These are phyloP conservation scores for Pyrocoelia pectoralis DNA, from an alignment of 2,888 invertebrate species.

Conservation along the genomic window DNA sequence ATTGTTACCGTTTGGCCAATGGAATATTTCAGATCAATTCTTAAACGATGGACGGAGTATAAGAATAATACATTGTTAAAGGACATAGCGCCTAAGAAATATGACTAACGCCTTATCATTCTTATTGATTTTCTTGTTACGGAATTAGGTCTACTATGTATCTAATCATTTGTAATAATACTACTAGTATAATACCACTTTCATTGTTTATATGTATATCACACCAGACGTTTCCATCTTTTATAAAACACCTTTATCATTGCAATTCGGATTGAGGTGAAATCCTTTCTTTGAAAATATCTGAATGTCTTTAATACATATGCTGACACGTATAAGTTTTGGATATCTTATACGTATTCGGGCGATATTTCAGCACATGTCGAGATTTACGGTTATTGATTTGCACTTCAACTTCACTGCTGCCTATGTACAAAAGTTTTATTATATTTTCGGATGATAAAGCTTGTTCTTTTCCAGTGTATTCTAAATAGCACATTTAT, in stretches of 20 bases:
- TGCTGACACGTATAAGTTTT: slow-evolving; percentile 4
- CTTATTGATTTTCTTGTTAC: too few species aligned
- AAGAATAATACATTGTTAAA: too few species aligned
- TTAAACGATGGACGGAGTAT: too few species aligned
- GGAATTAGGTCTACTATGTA: too few species aligned
- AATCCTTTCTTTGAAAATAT: background rate
- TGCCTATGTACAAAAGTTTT: background rate
- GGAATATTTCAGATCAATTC: too few species aligned
- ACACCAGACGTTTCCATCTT: background rate
- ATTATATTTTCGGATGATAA: background rate
- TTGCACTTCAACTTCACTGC: background rate
- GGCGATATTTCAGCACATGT: slow-evolving; percentile 8
- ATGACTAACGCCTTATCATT: too few species aligned
- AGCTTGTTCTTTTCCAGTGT: background rate
- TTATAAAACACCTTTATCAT: background rate
- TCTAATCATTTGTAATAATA: too few species aligned
- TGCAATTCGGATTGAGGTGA: background rate
- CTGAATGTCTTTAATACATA: slow-evolving; percentile 2
- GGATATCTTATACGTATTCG: background rate
- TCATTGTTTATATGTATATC: too few species aligned
- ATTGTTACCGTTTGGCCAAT: too few species aligned
- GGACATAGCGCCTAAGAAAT: too few species aligned
- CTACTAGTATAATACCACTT: too few species aligned
- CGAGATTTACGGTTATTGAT: slow-evolving; percentile 11
- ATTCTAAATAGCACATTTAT: background rate